A percentile compares a stretch with the other conserved stretches of the same genome.
Evolutionary conservation across 2,888 invertebrate genomes (phyloP).

Genomic region (Meganola albula): DNA sequence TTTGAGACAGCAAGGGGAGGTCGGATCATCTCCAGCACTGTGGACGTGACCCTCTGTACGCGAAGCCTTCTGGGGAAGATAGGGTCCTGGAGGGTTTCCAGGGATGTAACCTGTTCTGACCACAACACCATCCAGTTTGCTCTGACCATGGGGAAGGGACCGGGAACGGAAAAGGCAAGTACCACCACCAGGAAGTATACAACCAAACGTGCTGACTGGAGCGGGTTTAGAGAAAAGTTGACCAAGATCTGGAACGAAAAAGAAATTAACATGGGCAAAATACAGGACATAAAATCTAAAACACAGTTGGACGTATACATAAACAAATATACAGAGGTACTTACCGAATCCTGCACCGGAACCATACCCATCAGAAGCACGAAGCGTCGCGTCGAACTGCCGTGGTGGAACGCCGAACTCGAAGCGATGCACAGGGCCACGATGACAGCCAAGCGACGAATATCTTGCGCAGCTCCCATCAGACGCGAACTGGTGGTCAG

Average conservation of each 20-base stretch:
- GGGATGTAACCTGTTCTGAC: background rate
- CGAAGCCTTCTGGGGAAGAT: background rate
- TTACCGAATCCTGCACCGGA: too few relatives aligned
- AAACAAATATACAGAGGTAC: too few relatives aligned
- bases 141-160: background rate
- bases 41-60: background rate
- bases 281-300: too few relatives aligned
- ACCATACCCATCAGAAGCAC: too few relatives aligned
- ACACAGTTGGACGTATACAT: too few relatives aligned
- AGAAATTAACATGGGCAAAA: too few relatives aligned
- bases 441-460: background rate
- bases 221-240: background rate
- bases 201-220: background rate
- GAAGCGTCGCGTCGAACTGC: too few relatives aligned
- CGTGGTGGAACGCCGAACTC: too few relatives aligned
- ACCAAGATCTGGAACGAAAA: too few relatives aligned
- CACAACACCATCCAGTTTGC: slow-evolving; percentile 1
- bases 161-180: background rate
- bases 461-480: background rate
- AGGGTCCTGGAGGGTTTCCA: background rate
- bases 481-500: background rate
- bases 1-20: background rate
- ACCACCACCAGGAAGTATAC: background rate
- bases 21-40: background rate
- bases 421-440: too few relatives aligned